Evolutionary conservation across 64 coral and sea anemone genomes (phyloP), one percentile per base, ranked within the genome.

Genomic region (Anthopleura sola): DNA sequence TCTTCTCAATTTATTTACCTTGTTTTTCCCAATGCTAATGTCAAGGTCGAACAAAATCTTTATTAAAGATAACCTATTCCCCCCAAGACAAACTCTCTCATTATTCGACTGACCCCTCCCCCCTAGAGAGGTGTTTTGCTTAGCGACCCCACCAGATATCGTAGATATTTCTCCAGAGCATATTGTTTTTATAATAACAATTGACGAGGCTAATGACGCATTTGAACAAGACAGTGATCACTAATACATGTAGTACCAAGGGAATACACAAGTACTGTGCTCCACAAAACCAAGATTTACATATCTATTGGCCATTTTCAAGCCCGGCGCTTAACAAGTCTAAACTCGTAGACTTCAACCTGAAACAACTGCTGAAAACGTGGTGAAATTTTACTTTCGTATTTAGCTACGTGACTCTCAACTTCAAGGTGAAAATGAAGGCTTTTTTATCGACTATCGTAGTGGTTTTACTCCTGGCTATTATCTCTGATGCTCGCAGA

Each of bases 161-260:
- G 0, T 36, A 32, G 28, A 16, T 62, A 58, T 58, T 58, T 58
- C 20, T 21, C 55, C 62, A 13, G 13, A 71, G n/a, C 31, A 31
- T 20, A 66, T 26, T 71, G 66, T 15, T 71, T 71, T 71, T 71
- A 71, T 71, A 32, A 71, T 71, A 34, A 71, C 66, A 71, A 32
- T 71, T 36, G 66, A 62, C 66, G 44, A 40, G 76, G 21, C 37
- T 20, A 79, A 48, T 79, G 76, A 79, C 76, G 76, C 76, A 79
- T 77, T 38, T 15, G 50, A 44, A 7, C 16, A 15, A 48, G 76
- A 79, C 76, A 40, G 76, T 79, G 76, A 6, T 26, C 44, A 48
- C 44, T 79, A 40, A 0, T 37, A 79, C 76, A 79, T 21, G 36
- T 48, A 79, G 36, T 24, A 79, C 5, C 37, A 44, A 48, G 76